Conservation (phyloP, 2,113 vertebrate genomes). For the Ammodytes marinus region DNA sequence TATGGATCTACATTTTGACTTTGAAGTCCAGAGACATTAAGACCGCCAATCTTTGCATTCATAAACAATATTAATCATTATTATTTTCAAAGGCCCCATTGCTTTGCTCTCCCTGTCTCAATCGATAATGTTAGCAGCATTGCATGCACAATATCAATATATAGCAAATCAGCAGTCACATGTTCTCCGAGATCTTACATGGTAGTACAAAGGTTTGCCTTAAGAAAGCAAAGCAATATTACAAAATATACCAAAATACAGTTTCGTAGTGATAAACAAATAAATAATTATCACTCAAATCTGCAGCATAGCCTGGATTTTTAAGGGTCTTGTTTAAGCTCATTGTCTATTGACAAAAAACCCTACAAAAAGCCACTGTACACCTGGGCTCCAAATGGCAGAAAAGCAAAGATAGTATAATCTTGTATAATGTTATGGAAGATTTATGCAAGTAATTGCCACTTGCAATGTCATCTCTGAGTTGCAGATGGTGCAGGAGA, state of each 20-base stretch:
- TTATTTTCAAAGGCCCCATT: not conserved
- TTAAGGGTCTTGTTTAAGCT: too few species aligned
- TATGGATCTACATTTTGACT: slow-evolving; percentile 7
- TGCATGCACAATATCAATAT: slow-evolving; percentile 14
- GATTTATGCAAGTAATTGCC: not conserved
- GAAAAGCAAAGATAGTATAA: too few species aligned
- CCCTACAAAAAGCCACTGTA: too few species aligned
- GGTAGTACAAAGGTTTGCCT: too few species aligned
- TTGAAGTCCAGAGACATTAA: not conserved
- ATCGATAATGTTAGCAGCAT: slow-evolving; percentile 22
- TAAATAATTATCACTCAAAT: not conserved
- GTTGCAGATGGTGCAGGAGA: slow-evolving; percentile 5
- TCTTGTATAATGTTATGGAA: too few species aligned
- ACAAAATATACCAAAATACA: too few species aligned
- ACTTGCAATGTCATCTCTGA: not conserved
- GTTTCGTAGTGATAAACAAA: not conserved
- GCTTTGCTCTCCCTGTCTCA: not conserved
- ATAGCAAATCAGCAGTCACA: not conserved
- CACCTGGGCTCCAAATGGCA: too few species aligned
- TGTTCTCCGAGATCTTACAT: slow-evolving; percentile 8
- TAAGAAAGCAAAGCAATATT: not conserved
- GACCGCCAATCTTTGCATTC: slow-evolving; percentile 12
- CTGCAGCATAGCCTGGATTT: not conserved
- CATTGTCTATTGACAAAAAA: too few species aligned
- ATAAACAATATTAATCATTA: slow-evolving; percentile 34